These are phyloP conservation scores for Mesocricetus auratus DNA, from an alignment of 2,113 vertebrate species.

Conservation along the genomic window DNA sequence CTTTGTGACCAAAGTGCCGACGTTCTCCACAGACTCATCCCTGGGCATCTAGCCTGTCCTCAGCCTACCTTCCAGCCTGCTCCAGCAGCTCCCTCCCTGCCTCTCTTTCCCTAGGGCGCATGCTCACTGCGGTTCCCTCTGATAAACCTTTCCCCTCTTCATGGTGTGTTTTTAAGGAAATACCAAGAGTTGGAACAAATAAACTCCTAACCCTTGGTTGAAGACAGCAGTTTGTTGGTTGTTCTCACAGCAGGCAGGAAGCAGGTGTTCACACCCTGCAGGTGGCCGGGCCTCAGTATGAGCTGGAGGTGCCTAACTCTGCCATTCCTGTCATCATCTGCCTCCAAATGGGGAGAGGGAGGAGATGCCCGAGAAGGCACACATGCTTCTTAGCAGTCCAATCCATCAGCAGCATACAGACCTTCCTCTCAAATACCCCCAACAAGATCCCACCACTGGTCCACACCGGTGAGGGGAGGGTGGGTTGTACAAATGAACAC, in stretches of 20 bases:
- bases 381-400: background rate
- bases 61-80: no score
- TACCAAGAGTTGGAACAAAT: background rate
- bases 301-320: background rate
- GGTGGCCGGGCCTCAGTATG: accelerated
- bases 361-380: background rate
- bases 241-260: background rate
- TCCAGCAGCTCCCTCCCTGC: no score
- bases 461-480: background rate
- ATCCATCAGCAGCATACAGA: no score
- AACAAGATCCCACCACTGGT: accelerated
- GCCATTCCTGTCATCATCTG: background rate
- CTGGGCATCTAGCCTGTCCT: background rate
- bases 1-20: background rate
- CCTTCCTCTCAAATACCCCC: no score
- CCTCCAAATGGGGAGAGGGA: background rate
- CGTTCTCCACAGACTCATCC: background rate
- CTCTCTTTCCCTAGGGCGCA: no score
- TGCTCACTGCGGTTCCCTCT: background rate
- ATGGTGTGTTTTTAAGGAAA: slow-evolving; percentile 1
- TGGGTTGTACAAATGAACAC: background rate
- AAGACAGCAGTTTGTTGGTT: slow-evolving; percentile 23
- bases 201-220: background rate
- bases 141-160: background rate
- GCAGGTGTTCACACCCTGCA: background rate